These are phyloP conservation scores for Mirounga angustirostris DNA, from an alignment of 2,113 vertebrate species.

Conservation along the genomic window DNA sequence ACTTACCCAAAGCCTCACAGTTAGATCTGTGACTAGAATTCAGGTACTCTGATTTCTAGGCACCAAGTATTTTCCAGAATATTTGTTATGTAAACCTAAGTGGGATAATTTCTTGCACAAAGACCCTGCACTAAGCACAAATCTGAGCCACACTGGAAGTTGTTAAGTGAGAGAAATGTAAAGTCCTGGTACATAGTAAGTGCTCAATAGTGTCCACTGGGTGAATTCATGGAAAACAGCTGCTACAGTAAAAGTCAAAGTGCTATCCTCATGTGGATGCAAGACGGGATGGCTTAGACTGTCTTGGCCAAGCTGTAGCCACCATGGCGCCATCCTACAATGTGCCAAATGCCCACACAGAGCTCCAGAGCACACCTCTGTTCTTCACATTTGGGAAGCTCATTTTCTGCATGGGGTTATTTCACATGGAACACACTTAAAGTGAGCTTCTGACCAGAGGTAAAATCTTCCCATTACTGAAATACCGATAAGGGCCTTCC, in stretches of 20 bases:
- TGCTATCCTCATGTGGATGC: not conserved
- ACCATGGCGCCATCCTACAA: accelerated
- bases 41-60: not conserved
- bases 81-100: not conserved
- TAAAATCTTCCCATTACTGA: not conserved
- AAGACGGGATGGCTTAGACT: accelerated
- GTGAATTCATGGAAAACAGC: not conserved
- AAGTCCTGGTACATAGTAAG: not conserved
- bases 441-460: not conserved
- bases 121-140: accelerated
- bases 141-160: not conserved
- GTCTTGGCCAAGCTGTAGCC: not conserved
- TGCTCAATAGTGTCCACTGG: not conserved
- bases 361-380: accelerated
- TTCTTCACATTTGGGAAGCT: not conserved
- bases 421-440: not conserved
- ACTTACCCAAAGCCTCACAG: not conserved
- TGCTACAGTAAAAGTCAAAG: too few relatives aligned
- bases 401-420: not conserved
- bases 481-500: not conserved
- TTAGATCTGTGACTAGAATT: not conserved
- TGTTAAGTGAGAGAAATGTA: not conserved
- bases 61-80: not conserved
- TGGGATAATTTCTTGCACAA: not conserved
- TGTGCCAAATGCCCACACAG: not conserved